A percentile compares a stretch with the other conserved stretches of the same genome.
Evolutionary conservation across 2,888 invertebrate species (phyloP).

Genomic region (Eupithecia abbreviata): DNA sequence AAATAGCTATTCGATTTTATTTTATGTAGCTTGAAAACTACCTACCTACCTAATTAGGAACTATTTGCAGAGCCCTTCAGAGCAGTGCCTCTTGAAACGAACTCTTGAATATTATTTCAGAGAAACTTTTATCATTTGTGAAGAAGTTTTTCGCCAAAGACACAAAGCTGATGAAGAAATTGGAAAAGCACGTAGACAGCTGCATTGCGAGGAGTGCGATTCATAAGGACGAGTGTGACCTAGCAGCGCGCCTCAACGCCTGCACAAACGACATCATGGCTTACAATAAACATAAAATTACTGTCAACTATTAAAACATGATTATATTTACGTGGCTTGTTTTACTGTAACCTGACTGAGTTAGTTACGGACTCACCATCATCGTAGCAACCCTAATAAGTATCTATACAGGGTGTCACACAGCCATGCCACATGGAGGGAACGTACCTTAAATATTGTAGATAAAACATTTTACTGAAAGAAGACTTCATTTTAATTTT

Average conservation of each 20-base stretch:
- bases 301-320: constrained; percentile 61
- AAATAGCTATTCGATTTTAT: no score
- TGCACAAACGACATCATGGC: constrained; percentile 77
- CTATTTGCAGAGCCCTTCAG: no score
- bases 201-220: constrained; percentile 67
- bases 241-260: constrained; percentile 70
- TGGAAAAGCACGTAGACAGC: constrained; percentile 71
- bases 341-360: no score
- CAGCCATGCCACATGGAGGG: no score
- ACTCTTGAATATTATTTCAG: constrained; percentile 45
- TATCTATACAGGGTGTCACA: no score
- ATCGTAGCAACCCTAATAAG: no score
- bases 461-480: no score
- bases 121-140: constrained; percentile 64
- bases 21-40: no score
- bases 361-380: no score
- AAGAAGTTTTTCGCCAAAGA: constrained; percentile 76
- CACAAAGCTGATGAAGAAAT: constrained; percentile 71
- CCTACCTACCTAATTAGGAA: neutral
- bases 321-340: no score
- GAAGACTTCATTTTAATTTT: no score
- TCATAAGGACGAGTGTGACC: constrained; percentile 63
- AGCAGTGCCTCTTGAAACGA: neutral
- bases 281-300: constrained; percentile 68
- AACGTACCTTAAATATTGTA: no score